Evolutionary conservation across 2,888 invertebrate species (phyloP).

Genomic region (Drosophila melanocephala): DNA sequence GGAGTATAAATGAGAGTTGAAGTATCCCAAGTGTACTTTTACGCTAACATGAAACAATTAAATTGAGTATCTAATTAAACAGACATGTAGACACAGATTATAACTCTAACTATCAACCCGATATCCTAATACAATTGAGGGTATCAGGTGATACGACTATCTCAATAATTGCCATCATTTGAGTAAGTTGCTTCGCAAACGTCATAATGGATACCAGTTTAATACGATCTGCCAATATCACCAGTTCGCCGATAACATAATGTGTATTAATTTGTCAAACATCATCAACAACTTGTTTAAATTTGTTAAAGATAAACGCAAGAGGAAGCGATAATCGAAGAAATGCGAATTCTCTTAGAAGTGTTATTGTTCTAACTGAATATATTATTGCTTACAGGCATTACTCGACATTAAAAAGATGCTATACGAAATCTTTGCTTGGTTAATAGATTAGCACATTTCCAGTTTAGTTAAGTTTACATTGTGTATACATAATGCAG

Average conservation of each 20-base stretch:
- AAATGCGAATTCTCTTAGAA: not conserved
- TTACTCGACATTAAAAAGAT: conserved; percentile 11
- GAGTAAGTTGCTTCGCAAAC: not conserved
- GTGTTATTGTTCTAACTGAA: not conserved
- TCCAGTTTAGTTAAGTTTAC: not conserved
- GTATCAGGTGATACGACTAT: not conserved
- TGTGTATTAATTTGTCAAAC: not conserved
- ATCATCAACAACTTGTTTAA: not conserved
- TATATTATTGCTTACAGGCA: not conserved
- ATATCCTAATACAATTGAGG: not conserved
- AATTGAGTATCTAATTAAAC: not conserved
- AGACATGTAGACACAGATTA: not conserved
- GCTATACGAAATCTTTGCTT: conserved; percentile 10
- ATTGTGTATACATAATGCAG: conserved; percentile 14
- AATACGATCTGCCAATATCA: conserved; percentile 6
- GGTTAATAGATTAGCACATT: conserved; percentile 27
- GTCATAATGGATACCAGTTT: conserved; percentile 3
- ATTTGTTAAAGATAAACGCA: not conserved
- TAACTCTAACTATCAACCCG: not conserved
- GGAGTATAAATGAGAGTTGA: not conserved
- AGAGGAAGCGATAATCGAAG: not conserved
- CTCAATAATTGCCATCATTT: not conserved
- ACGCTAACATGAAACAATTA: no score
- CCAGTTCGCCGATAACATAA: not conserved
- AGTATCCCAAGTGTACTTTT: not conserved